Conservation (phyloP, 2,797 vertebrate species). For the Anolis apletophallus region DNA sequence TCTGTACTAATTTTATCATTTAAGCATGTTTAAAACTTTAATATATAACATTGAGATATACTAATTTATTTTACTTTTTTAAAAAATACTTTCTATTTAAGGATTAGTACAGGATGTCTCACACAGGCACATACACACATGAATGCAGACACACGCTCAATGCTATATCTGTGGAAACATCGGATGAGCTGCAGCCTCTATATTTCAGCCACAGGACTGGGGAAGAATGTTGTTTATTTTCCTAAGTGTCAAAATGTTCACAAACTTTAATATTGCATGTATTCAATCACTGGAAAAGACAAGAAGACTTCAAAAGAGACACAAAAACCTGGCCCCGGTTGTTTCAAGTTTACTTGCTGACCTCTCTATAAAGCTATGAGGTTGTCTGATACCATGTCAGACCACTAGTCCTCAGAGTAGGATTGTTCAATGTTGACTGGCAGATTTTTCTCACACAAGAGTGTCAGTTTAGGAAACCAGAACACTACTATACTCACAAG, state of each 20-base stretch:
- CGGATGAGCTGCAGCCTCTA: not conserved
- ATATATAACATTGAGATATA: not conserved
- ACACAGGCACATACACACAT: too few relatives aligned
- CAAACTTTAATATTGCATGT: not conserved
- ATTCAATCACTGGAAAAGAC: not conserved
- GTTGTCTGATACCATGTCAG: too few relatives aligned
- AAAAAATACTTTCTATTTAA: constrained; percentile 63
- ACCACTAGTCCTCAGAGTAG: too few relatives aligned
- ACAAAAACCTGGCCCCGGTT: not conserved
- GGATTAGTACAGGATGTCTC: constrained; percentile 39
- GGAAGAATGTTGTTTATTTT: not conserved
- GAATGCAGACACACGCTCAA: constrained; percentile 17
- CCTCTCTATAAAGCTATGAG: not conserved
- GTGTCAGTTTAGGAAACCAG: too few relatives aligned
- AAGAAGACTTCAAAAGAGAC: not conserved
- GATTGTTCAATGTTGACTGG: too few relatives aligned
- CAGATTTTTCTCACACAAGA: too few relatives aligned
- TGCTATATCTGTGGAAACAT: constrained; percentile 72
- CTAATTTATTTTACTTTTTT: constrained; percentile 5
- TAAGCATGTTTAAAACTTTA: not conserved
- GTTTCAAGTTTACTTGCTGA: not conserved
- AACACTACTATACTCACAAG: too few relatives aligned
- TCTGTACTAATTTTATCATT: not conserved
- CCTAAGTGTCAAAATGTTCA: not conserved
- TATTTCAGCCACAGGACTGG: constrained; percentile 9